Conservation (phyloP, 2,888 invertebrate species). For the Brenthis ino region DNA sequence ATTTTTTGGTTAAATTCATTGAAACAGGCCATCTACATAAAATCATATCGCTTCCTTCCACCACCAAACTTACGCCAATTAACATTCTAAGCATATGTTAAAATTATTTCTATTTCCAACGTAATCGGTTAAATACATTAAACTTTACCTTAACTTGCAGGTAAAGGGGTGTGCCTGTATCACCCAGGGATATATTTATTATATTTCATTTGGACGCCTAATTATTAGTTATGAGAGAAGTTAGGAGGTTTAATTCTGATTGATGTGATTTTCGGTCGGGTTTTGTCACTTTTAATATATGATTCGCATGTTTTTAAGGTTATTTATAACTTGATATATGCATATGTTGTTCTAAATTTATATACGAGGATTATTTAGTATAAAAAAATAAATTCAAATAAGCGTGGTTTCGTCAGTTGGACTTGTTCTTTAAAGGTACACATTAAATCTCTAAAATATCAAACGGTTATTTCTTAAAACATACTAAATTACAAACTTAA, state of each 20-base stretch:
- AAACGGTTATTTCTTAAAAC: too few relatives aligned
- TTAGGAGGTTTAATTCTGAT: constrained; percentile 51
- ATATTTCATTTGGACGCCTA: constrained; percentile 46
- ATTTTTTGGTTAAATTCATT: too few relatives aligned
- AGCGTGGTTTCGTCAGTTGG: too few relatives aligned
- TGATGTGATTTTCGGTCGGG: constrained; percentile 44
- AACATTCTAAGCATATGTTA: too few relatives aligned
- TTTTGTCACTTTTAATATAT: constrained; percentile 40
- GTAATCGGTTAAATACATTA: constrained; percentile 9
- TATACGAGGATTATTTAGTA: too few relatives aligned
- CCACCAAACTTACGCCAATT: too few relatives aligned
- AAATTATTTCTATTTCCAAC: background rate
- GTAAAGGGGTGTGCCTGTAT: constrained; percentile 32
- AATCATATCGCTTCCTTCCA: too few relatives aligned
- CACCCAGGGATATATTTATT: constrained; percentile 50
- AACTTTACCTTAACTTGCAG: constrained; percentile 21
- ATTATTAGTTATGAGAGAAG: constrained; percentile 54
- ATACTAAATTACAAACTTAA: too few relatives aligned
- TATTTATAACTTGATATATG: background rate
- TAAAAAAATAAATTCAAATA: too few relatives aligned
- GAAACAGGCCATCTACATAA: too few relatives aligned
- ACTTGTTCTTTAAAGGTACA: too few relatives aligned
- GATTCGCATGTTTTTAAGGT: constrained; percentile 14
- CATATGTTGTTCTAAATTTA: background rate
- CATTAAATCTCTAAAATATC: too few relatives aligned